These are phyloP conservation scores for Brachyptera putata DNA, from an alignment of 2,888 invertebrate genomes.

Conservation along the genomic window DNA sequence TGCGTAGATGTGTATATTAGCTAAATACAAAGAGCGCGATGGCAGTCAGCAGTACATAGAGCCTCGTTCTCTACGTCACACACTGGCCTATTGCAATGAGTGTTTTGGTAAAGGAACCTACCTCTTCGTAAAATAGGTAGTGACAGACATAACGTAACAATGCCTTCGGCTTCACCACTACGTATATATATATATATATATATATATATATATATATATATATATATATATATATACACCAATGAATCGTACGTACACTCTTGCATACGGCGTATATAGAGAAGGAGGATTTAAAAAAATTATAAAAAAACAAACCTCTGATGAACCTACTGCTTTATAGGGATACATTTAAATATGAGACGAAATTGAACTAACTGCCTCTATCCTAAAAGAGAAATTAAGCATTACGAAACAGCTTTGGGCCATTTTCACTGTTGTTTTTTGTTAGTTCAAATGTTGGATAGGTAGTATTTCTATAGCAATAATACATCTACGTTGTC, in stretches of 20 bases:
- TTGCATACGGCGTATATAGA: neutral
- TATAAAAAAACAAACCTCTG: slow-evolving; percentile 5
- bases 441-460: slow-evolving; percentile 9
- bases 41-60: neutral
- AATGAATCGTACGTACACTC: too few relatives aligned
- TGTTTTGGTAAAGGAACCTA: slow-evolving; percentile 6
- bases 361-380: slow-evolving; percentile 12
- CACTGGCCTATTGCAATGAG: neutral
- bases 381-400: slow-evolving; percentile 14
- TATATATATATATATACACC: too few relatives aligned
- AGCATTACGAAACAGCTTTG: slow-evolving; percentile 3
- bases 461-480: neutral
- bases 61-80: too few relatives aligned
- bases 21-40: neutral
- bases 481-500: neutral
- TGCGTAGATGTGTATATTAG: neutral
- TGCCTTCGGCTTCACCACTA: neutral
- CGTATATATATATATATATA: too few relatives aligned
- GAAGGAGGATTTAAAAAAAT: slow-evolving; percentile 4
- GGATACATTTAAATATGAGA: slow-evolving; percentile 15
- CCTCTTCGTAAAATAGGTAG: neutral
- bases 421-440: slow-evolving; percentile 2
- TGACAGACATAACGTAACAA: neutral
- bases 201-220: too few relatives aligned
- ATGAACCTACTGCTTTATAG: slow-evolving; percentile 6